These are phyloP conservation scores for Drosophila ezoana DNA, from an alignment of 2,888 invertebrate species.

Conservation along the genomic window DNA sequence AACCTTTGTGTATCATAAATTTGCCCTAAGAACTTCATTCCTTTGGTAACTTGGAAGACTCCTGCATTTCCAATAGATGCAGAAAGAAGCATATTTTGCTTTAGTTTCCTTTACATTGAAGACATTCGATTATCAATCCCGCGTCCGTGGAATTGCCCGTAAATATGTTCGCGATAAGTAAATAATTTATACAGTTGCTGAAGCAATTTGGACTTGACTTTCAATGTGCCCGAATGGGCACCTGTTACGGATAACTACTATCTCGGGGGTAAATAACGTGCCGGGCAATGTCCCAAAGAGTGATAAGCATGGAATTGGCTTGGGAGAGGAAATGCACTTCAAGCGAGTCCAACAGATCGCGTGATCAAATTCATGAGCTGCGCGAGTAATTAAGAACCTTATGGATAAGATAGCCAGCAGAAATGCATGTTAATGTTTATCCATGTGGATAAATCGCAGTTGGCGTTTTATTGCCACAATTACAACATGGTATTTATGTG, in stretches of 20 bases:
- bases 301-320: constrained; percentile 7
- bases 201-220: not conserved
- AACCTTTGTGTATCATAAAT: no score
- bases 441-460: not conserved
- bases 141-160: not conserved
- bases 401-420: not conserved
- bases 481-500: not conserved
- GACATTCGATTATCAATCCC: not conserved
- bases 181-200: not conserved
- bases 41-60: no score
- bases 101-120: no score
- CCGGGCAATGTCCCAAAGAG: constrained; percentile 4
- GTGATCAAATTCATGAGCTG: constrained; percentile 4
- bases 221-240: not conserved
- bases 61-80: no score
- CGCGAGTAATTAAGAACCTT: not conserved
- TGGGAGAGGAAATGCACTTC: not conserved
- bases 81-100: no score
- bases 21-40: no score
- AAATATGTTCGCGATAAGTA: not conserved
- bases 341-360: not conserved
- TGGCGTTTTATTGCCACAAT: not conserved
- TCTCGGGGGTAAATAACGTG: constrained; percentile 1
- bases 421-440: not conserved
- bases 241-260: not conserved